Percentiles rank a stretch among this genome's conserved stretches.
Evolutionary conservation across 2,888 invertebrate species (phyloP).

Genomic region (Lasiommata megera): DNA sequence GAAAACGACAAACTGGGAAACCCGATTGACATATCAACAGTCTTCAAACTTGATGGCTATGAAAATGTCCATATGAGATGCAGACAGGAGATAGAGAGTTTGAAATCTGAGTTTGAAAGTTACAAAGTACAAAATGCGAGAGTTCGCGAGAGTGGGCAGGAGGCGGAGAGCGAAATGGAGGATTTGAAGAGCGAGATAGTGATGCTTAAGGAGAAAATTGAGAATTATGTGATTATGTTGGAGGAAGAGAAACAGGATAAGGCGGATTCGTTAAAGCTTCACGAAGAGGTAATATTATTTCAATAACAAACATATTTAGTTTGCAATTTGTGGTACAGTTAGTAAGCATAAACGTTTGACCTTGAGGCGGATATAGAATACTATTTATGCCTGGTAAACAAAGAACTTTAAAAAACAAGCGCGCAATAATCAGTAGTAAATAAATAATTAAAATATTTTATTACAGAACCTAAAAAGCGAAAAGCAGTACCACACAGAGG

Average conservation of each 20-base stretch:
- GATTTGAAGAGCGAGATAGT: conserved; percentile 82
- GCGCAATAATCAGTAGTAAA: too few relatives aligned
- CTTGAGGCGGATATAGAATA: too few relatives aligned
- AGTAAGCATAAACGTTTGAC: too few relatives aligned
- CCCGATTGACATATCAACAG: conserved; percentile 81
- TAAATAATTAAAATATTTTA: not conserved
- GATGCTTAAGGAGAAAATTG: conserved; percentile 85
- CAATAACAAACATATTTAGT: too few relatives aligned
- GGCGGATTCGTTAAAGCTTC: conserved; percentile 80
- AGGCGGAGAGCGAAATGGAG: conserved; percentile 56
- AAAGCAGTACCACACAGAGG: conserved; percentile 63
- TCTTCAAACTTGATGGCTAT: conserved; percentile 71
- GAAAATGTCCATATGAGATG: conserved; percentile 79
- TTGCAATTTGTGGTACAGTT: too few relatives aligned
- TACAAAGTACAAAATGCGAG: conserved; percentile 49
- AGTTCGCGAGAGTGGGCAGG: conserved; percentile 45
- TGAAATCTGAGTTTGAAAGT: conserved; percentile 85
- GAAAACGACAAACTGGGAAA: conserved; percentile 82
- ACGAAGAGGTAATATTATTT: conserved; percentile 67
- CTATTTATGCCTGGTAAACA: too few relatives aligned
- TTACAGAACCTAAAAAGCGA: conserved; percentile 64
- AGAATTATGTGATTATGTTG: conserved; percentile 82
- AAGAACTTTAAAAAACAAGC: too few relatives aligned
- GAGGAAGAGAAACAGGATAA: conserved; percentile 84
- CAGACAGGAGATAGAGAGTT: conserved; percentile 82